Evolutionary conservation across 37 sponge, comb jelly and placozoan genomes (phyloP).

Genomic region (Crambe crambe): DNA sequence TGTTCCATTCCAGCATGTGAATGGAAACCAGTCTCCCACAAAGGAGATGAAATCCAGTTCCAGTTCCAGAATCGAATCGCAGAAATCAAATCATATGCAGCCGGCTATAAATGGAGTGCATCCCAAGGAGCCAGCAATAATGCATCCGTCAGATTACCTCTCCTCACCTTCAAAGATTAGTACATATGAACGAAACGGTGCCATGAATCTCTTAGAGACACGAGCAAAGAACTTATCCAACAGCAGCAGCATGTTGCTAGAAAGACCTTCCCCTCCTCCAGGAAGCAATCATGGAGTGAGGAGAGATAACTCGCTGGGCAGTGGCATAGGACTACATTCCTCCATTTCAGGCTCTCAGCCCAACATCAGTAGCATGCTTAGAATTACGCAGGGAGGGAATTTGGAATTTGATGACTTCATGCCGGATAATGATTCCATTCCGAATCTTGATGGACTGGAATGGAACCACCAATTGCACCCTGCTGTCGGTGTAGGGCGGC

Average conservation of each 20-base stretch:
- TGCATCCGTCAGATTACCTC: background rate
- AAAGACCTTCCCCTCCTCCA: slow-evolving; percentile 28
- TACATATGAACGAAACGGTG: background rate
- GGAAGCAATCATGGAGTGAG: too few species aligned
- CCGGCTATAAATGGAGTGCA: slow-evolving; percentile 4
- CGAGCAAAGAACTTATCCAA: slow-evolving; percentile 6
- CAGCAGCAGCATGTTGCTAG: slow-evolving; percentile 28
- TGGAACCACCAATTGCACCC: slow-evolving; percentile 9
- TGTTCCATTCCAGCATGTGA: background rate
- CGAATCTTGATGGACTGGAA: background rate
- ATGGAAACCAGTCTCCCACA: background rate
- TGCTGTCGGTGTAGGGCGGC: too few species aligned
- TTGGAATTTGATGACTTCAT: slow-evolving; percentile 6
- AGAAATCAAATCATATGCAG: background rate
- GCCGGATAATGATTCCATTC: background rate
- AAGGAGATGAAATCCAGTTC: background rate
- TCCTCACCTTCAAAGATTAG: background rate
- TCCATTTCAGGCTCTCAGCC: slow-evolving; percentile 37
- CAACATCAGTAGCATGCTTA: slow-evolving; percentile 8
- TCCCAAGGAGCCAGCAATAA: background rate
- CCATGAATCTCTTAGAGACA: background rate
- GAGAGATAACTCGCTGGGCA: too few species aligned
- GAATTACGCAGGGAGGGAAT: background rate
- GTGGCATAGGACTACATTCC: too few species aligned
- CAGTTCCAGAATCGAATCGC: background rate